A percentile compares a stretch with the other conserved stretches of the same genome.
These are phyloP conservation scores for Ylistrum balloti DNA, from an alignment of 1,140 invertebrate species.

Conservation along the genomic window DNA sequence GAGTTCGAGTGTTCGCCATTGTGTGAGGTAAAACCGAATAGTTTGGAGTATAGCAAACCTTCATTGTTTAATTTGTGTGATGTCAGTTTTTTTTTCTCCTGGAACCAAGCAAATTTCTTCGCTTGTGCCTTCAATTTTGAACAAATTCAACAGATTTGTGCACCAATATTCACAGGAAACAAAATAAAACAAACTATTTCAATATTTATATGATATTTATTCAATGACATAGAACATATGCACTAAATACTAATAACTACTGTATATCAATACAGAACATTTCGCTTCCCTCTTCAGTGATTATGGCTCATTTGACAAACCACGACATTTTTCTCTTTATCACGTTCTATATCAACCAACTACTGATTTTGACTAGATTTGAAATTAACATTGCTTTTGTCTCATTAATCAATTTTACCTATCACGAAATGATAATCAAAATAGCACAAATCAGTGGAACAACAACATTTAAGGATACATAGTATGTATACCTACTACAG, in stretches of 20 bases:
- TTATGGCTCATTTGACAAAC: not conserved
- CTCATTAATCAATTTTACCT: not conserved
- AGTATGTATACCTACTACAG: too few species aligned
- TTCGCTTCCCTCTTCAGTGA: not conserved
- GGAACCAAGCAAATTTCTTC: too few species aligned
- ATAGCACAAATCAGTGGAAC: too few species aligned
- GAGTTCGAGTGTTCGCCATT: too few species aligned
- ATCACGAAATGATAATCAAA: not conserved
- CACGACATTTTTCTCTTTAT: not conserved
- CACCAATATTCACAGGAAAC: not conserved
- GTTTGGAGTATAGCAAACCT: too few species aligned
- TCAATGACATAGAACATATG: not conserved
- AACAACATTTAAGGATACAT: too few species aligned
- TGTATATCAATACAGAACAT: not conserved
- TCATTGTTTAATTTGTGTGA: too few species aligned
- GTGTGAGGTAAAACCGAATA: too few species aligned
- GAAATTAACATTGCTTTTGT: not conserved
- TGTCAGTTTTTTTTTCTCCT: too few species aligned
- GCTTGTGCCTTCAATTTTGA: too few species aligned
- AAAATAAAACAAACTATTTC: not conserved
- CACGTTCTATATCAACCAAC: not conserved
- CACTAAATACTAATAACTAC: constrained; percentile 39
- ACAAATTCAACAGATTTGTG: too few species aligned
- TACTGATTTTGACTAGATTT: constrained; percentile 34
- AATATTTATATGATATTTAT: constrained; percentile 3